These are phyloP conservation scores for Oncopodura yosiiana DNA, from an alignment of 1,140 invertebrate species.

Conservation along the genomic window DNA sequence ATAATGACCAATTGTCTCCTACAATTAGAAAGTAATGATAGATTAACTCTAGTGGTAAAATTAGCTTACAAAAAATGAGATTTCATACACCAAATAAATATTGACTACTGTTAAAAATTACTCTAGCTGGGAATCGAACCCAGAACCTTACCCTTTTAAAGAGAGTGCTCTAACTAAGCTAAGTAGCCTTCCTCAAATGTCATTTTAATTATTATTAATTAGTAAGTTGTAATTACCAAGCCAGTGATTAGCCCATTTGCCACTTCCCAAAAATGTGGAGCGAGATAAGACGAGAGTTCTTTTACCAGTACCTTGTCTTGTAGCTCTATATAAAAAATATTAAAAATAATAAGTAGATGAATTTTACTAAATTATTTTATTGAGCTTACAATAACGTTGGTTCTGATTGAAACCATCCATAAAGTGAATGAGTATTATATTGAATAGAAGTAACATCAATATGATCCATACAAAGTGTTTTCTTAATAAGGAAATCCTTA, in stretches of 20 bases:
- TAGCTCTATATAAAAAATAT: neutral
- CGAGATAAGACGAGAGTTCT: slow-evolving; percentile 42
- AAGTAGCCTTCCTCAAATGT: no score
- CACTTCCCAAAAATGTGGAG: slow-evolving; percentile 47
- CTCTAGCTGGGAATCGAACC: no score
- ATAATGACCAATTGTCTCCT: slow-evolving; percentile 46
- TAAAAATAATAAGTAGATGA: neutral
- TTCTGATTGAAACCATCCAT: slow-evolving; percentile 43
- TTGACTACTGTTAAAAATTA: no score
- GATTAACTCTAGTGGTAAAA: no score
- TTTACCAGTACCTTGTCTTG: slow-evolving; percentile 10
- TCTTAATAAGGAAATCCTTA: slow-evolving; percentile 28
- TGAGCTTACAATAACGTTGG: slow-evolving; percentile 42
- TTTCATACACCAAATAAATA: no score
- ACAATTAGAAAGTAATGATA: no score
- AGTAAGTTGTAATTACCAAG: no score
- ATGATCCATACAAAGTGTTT: slow-evolving; percentile 38
- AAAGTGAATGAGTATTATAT: slow-evolving; percentile 42
- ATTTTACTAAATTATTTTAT: neutral
- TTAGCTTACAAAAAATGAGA: no score
- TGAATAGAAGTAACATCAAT: slow-evolving; percentile 35
- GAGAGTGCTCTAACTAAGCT: no score
- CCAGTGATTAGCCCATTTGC: slow-evolving; percentile 45
- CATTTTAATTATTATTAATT: no score
- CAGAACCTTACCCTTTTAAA: no score